Percentiles rank a stretch among this genome's conserved stretches.
These are phyloP conservation scores for Philereme transversata DNA, from an alignment of 2,888 invertebrate species.

Conservation along the genomic window DNA sequence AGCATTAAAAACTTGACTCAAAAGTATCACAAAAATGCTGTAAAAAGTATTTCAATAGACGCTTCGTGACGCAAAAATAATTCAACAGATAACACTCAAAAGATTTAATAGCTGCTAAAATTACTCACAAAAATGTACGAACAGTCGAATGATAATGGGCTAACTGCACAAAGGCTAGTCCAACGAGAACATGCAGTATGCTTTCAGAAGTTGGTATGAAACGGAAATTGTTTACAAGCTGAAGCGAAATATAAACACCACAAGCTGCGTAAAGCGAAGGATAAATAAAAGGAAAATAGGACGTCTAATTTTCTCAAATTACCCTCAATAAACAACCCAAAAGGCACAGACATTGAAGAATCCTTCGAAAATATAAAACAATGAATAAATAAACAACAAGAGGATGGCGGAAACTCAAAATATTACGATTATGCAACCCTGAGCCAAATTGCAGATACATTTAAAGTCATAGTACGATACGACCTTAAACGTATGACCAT, in stretches of 20 bases:
- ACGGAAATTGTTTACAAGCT: conserved; percentile 27
- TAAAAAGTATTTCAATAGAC: not conserved
- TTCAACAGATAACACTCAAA: conserved; percentile 15
- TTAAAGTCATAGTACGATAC: conserved; percentile 24
- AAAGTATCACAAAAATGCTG: not conserved
- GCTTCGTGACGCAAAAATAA: not conserved
- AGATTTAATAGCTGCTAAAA: conserved; percentile 37
- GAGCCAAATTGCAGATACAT: conserved; percentile 28
- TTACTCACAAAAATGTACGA: conserved; percentile 43
- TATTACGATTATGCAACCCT: conserved; percentile 36
- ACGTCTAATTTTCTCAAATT: conserved; percentile 17
- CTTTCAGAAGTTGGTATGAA: conserved; percentile 29
- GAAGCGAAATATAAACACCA: conserved; percentile 15
- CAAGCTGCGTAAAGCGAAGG: conserved; percentile 1
- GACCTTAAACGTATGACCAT: conserved; percentile 35
- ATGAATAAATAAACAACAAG: conserved; percentile 19
- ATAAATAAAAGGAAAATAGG: conserved; percentile 29
- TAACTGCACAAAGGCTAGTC: conserved; percentile 45
- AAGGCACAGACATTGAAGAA: conserved; percentile 23
- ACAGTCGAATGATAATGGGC: conserved; percentile 19
- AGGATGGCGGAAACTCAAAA: conserved; percentile 32
- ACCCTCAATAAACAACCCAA: conserved; percentile 17
- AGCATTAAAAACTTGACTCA: too few relatives aligned
- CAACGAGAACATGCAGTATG: conserved; percentile 42
- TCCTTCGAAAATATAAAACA: conserved; percentile 18